Conservation (phyloP, 1,140 invertebrate species). For the Tribolium castaneum region DNA sequence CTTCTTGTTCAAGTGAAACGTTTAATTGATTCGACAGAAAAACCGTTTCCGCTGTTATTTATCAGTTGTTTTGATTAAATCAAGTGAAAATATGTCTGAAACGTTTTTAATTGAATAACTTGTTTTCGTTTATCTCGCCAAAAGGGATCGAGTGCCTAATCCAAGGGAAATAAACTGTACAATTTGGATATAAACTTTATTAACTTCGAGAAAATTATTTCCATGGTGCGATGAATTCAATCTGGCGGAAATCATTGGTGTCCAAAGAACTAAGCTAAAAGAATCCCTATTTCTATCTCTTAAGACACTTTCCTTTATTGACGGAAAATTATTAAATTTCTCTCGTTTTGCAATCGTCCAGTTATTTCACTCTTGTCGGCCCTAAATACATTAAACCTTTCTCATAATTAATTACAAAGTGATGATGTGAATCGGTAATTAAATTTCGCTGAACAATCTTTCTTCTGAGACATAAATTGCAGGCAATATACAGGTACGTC, state of each 20-base stretch:
- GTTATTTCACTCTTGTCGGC: background rate
- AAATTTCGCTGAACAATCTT: conserved; percentile 29
- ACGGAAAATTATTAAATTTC: conserved; percentile 35
- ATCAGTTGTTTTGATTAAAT: background rate
- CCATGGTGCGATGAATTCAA: conserved; percentile 11
- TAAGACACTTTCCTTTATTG: conserved; percentile 30
- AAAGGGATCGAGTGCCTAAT: background rate
- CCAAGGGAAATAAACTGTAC: background rate
- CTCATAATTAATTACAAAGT: conserved; percentile 31
- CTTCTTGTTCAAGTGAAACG: background rate
- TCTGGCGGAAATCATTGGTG: conserved; percentile 11
- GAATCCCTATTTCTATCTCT: conserved; percentile 11
- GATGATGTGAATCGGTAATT: conserved; percentile 33
- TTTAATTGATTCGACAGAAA: background rate
- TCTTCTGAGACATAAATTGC: conserved; percentile 16
- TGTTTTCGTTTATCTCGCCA: background rate
- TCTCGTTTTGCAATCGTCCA: conserved; percentile 17
- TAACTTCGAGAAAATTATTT: background rate
- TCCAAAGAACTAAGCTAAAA: conserved; percentile 17
- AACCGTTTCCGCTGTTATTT: background rate
- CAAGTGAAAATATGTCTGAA: background rate
- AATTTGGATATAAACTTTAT: background rate
- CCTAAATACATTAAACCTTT: conserved; percentile 27
- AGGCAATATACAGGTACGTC: background rate
- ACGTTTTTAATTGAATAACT: background rate